Evolutionary conservation across 2,797 vertebrate species (phyloP), one percentile per base, ranked within the genome.

Genomic region (Limosa lapponica): DNA sequence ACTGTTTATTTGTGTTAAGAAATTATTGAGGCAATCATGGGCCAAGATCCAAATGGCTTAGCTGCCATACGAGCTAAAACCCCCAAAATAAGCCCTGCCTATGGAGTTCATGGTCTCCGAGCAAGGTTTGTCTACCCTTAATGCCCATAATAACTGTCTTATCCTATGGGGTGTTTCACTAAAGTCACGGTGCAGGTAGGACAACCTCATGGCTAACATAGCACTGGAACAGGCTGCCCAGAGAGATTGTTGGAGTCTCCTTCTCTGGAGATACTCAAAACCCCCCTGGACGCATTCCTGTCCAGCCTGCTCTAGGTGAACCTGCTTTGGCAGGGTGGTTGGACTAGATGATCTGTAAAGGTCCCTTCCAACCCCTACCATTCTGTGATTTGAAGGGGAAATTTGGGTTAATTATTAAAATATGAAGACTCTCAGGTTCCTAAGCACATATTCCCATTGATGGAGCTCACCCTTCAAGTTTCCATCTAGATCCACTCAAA

Each of bases 141-240:
- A 18, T 59, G 25, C 39, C 28, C 20, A 1, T 3, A 24, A 82
- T 13, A 0, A 0, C 46, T 51, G 37, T 48, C 37, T 74, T 70
- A 19, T 6, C 20, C 43, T 62, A 10, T 0, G 0, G 51, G 37
- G 3, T 51, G 34, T 37, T 55, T 74, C 72, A 54, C 52, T 30
- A 3, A 69, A 58, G 36, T 48, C 28, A 39, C 22, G 0, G 1
- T 27, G 49, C 14, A 8, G 15, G 34, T 58, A 43, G 65, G n/a
- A 71, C 19, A 32, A 11, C 11, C 6, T 61, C 2, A 0, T 67
- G 43, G 51, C 27, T 58, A 77, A 58, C 4, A 4, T 10, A 58
- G n/a, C n/a, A 24, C 55, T 36, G 55, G n/a, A 24, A 58, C 57
- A 36, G 57, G 23, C n/a, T 58, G 57, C 57, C 55, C 23, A 58